Base-by-base conservation (phyloP, 2,888 invertebrate genomes). In the Apamea crenata region DNA sequence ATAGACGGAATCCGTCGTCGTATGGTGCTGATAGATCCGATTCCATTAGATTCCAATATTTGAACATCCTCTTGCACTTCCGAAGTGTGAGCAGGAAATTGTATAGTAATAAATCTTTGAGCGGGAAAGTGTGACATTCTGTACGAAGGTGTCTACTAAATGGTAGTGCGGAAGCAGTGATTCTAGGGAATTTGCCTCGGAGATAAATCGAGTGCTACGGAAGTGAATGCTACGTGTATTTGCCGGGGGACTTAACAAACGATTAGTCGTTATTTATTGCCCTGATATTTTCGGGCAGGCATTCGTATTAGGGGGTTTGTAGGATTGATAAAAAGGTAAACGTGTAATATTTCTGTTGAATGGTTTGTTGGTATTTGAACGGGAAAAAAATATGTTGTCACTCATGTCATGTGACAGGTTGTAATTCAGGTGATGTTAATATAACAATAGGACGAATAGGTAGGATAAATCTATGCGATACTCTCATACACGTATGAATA, bases 41-140 rank as follows among this genome's bases (percentile, higher is more conserved):
- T 89, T 86, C 88, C 83, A 91, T 89, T 90, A 88, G 85, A 90
- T 87, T 79, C 85, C 88, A 90, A 91, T 91, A 90, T 91, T 91
- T 88, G 87, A 87, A 87, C 89, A 85, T 84, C 77, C 87, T 82
- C 83, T 68, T 89, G 88, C 85, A 87, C 87, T 87, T 78, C 78
- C 81, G 71, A 78, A 85, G 81, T 82, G 84, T 78, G 82, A 81
- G 80, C 77, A 86, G 83, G 87, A 88, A 85, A 85, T 87, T 88
- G 87, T 85, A 83, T 71, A 83, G 81, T 83, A 74, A 87, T 89
- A 89, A 88, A 89, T 88, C 88, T 83, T 76, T 72, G 77, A 78
- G 32, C 66, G 61, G 65, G 65, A 59, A 68, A 74, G 74, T 87
- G 85, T 84, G 82, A 84, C 74, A 85, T 82, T 79, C 74, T 81